These are phyloP conservation scores for Trinectes maculatus DNA, from an alignment of 2,113 vertebrate genomes.

Conservation along the genomic window DNA sequence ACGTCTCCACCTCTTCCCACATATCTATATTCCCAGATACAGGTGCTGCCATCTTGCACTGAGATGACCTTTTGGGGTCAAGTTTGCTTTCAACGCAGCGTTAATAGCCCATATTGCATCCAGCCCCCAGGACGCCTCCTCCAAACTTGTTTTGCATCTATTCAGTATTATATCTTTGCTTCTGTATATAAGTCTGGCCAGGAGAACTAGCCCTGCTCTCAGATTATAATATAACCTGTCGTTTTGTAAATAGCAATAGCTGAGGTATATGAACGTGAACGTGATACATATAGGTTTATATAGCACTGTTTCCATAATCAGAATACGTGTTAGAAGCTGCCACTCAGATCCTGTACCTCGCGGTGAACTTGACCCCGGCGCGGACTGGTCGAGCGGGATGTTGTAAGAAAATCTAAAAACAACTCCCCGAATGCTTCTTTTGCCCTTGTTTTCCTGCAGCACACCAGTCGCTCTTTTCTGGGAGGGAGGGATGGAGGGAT, in stretches of 20 bases:
- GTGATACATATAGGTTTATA: too few relatives aligned
- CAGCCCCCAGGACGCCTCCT: too few relatives aligned
- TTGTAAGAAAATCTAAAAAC: constrained; percentile 70
- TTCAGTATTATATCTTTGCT: too few relatives aligned
- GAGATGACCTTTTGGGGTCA: too few relatives aligned
- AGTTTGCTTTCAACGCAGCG: too few relatives aligned
- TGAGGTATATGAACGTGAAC: too few relatives aligned
- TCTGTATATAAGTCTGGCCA: too few relatives aligned
- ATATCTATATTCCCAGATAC: too few relatives aligned
- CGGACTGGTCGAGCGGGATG: constrained; percentile 20
- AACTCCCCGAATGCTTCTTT: constrained; percentile 66
- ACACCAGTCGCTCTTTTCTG: constrained; percentile 72
- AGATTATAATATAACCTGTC: neutral
- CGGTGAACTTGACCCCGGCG: constrained; percentile 36
- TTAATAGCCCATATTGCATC: too few relatives aligned
- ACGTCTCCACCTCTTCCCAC: too few relatives aligned
- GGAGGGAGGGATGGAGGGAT: constrained; percentile 55
- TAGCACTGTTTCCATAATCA: neutral
- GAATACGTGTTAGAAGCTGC: neutral
- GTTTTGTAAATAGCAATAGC: neutral
- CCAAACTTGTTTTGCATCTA: too few relatives aligned
- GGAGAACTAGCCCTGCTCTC: neutral
- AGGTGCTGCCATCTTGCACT: too few relatives aligned
- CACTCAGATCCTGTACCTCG: constrained; percentile 28
- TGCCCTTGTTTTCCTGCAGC: constrained; percentile 70